phyloP scores from a whole-genome alignment of 2,888 invertebrate genomes.

The Orgyia antiqua region DNA sequence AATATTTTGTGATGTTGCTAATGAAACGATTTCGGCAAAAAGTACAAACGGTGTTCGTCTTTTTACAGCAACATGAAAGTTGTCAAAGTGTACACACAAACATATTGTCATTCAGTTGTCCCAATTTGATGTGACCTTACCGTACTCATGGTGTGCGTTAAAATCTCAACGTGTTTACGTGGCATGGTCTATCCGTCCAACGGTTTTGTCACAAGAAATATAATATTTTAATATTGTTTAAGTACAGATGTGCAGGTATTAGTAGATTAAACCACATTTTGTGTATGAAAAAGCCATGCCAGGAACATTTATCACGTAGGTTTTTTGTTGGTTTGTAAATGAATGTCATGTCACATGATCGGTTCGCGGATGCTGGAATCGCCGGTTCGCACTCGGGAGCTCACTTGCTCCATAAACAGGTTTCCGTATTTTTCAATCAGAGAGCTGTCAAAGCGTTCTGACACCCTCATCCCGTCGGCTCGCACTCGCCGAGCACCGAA shows the following conservation, averaged over 20 bases:
- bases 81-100: slow-evolving; percentile 27
- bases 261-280: too few relatives aligned
- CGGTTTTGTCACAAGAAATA: too few relatives aligned
- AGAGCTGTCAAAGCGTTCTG: slow-evolving; percentile 80
- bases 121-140: slow-evolving; percentile 9
- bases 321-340: too few relatives aligned
- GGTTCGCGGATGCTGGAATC: slow-evolving; percentile 17
- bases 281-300: too few relatives aligned
- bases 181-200: too few relatives aligned
- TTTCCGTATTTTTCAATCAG: slow-evolving; percentile 81
- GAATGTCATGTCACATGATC: slow-evolving; percentile 12
- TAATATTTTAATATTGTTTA: too few relatives aligned
- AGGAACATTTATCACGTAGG: too few relatives aligned
- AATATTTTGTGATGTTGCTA: slow-evolving; percentile 45
- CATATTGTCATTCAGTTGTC: slow-evolving; percentile 23
- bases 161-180: too few relatives aligned
- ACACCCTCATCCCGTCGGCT: slow-evolving; percentile 79
- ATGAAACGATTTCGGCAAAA: slow-evolving; percentile 52
- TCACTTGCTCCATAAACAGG: slow-evolving; percentile 77
- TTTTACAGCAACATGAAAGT: slow-evolving; percentile 57
- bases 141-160: not conserved
- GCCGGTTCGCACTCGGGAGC: slow-evolving; percentile 36
- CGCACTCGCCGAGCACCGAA: slow-evolving; percentile 78
- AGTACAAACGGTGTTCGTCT: slow-evolving; percentile 33
- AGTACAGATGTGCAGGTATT: too few relatives aligned